Evolutionary conservation across 2,888 invertebrate species (phyloP).

Genomic region (Falcaria lacertinaria): DNA sequence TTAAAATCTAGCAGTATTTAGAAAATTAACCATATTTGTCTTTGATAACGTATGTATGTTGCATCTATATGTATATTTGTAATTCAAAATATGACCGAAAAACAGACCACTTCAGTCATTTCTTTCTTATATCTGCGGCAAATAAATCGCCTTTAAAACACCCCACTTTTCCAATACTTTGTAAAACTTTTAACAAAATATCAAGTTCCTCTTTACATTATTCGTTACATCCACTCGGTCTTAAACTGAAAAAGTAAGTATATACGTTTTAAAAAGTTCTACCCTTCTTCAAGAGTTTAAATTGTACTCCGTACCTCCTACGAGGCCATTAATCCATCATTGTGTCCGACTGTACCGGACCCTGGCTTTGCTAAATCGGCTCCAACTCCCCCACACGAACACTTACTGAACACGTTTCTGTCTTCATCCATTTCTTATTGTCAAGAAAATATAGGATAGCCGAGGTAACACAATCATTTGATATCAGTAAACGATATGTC

Average conservation of each 20-base stretch:
- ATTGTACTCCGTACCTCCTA: constrained; percentile 32
- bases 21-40: too few relatives aligned
- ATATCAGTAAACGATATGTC: constrained; percentile 10
- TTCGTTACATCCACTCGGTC: neutral
- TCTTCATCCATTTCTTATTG: constrained; percentile 28
- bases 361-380: constrained; percentile 14
- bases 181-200: neutral
- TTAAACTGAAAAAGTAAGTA: constrained; percentile 8
- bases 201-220: neutral
- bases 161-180: neutral
- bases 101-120: too few relatives aligned
- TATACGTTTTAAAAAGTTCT: constrained; percentile 39
- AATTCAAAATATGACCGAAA: too few relatives aligned
- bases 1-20: too few relatives aligned
- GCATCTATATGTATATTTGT: too few relatives aligned
- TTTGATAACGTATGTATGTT: too few relatives aligned
- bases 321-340: constrained; percentile 57
- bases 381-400: constrained; percentile 14
- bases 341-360: constrained; percentile 37
- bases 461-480: constrained; percentile 16
- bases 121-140: neutral
- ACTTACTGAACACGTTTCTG: constrained; percentile 12
- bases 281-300: constrained; percentile 37
- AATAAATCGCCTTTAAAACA: neutral
- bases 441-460: constrained; percentile 18